Evolutionary conservation across 2,888 invertebrate species (phyloP), one percentile per base, ranked within the genome.

Genomic region (Spilarctia lutea): DNA sequence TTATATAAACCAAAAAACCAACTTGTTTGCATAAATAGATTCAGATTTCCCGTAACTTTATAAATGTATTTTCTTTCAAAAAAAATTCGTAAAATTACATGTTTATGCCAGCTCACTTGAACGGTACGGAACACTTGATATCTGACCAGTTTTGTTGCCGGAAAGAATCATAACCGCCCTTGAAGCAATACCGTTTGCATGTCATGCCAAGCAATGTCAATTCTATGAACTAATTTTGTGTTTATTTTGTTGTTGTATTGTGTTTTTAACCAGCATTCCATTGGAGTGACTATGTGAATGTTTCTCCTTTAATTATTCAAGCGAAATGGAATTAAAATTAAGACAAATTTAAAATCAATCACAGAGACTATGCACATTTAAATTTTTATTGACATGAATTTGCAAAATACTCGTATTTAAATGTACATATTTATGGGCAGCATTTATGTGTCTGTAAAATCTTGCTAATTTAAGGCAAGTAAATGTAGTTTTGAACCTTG

Each of bases 151-250:
- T 79, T 81, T 79, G 65, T 79, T 77, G 78, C 72, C 74, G 68
- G 7, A 78, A 68, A 79, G 45, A 76, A 76, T 79, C 77, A 78
- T 81, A 81, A 73, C 48, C 33, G 79, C 83, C 84, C 65, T 77
- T 84, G 84, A 83, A 81, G 77, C 80, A 83, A 79, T 86, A 78
- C 72, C 75, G 68, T 83, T 81, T 83, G 94, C 94, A 94, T 94
- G 94, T 93, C 93, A 93, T 94, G 94, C 94, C 94, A 92, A 71
- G 70, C 70, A 63, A 86, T 81, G 87, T 84, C 82, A 77, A 86
- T 74, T 82, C 87, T 82, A 83, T 85, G 82, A 80, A 88, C 89
- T 90, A 87, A 89, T 88, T 80, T 84, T 85, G 83, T 85, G 87
- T 35, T 81, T 80, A 76, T 85, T 86, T 87, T 91, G 89, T 91